These are phyloP conservation scores for Megaustenia siamemsis DNA, from an alignment of 2,888 invertebrate genomes.

Conservation along the genomic window DNA sequence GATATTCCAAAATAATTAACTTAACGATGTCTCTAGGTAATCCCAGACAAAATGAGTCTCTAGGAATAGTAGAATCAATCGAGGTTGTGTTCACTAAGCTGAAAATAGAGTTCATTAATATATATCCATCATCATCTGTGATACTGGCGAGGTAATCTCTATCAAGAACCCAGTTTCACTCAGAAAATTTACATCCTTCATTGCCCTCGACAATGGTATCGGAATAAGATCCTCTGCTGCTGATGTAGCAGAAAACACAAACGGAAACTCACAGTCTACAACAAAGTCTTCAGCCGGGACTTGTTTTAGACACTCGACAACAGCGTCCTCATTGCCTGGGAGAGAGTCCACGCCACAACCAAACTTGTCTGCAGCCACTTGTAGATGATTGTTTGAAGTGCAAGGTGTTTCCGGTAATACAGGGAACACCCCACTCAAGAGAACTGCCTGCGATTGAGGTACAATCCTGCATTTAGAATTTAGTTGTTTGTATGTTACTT, in stretches of 20 bases:
- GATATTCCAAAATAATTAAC: slow-evolving; percentile 4
- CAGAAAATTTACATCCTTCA: slow-evolving; percentile 1
- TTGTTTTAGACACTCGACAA: background rate
- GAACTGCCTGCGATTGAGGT: background rate
- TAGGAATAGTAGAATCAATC: background rate
- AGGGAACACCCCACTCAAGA: background rate
- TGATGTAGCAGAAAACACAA: background rate
- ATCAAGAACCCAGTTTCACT: background rate
- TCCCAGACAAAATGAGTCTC: background rate
- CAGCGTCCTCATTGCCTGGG: background rate
- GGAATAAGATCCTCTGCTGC: slow-evolving; percentile 8
- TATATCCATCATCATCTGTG: background rate
- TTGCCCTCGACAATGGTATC: background rate
- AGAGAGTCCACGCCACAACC: background rate
- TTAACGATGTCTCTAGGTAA: background rate
- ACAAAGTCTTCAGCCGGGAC: background rate
- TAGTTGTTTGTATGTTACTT: too few relatives aligned
- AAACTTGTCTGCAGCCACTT: background rate
- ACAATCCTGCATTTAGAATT: too few relatives aligned
- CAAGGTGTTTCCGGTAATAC: background rate
- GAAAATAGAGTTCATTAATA: background rate
- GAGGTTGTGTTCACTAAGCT: background rate
- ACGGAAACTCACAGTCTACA: background rate
- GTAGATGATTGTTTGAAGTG: background rate
- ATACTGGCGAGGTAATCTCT: background rate